Evolutionary conservation across 2,113 vertebrate genomes (phyloP), one percentile per base, ranked within the genome.

Genomic region (Callithrix jacchus): DNA sequence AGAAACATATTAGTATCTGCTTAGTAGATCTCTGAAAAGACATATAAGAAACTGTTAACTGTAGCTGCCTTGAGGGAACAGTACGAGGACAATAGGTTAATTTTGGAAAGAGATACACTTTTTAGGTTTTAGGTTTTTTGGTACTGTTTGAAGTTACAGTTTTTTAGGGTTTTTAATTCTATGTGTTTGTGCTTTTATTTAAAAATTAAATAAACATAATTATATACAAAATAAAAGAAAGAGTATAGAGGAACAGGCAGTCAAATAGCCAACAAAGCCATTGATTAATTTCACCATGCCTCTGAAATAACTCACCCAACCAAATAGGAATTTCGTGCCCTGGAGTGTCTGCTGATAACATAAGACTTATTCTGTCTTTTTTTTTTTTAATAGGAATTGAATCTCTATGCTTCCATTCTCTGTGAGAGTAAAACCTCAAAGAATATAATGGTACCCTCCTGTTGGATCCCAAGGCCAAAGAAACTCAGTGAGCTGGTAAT

Each of bases 381-480:
- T 74, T 87, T 47, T 47, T 47, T 47, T 47, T 47, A 49, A 32
- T 58, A 87, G 61, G 35, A 81, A 93, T 21, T 90, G 54, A 88
- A 93, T 95, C 83, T 91, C 64, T 66, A n/a, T 47, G 25, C 85
- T 95, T 70, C 68, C n/a, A n/a, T 91, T 93, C 49, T 81, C 88
- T 16, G 42, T 20, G 16, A 94, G 37, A 94, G 23, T 61, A 58
- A 96, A 94, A 9, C 73, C 64, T 90, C 88, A 77, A 52, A 71
- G 49, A 66, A 73, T 2, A 4, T 23, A 88, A 94, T 30, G 56
- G 40, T 3, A 81, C 11, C 30, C 5, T 71, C 17, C 37, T 0
- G 0, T 35, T 81, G 20, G 32, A 89, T 94, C 70, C 71, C 56
- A 94, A 79, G 71, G 81, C 71, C 85, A 95, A 85, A 96, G 73